These are phyloP conservation scores for Himalopsyche phryganea DNA, from an alignment of 1,140 invertebrate genomes.

Conservation along the genomic window DNA sequence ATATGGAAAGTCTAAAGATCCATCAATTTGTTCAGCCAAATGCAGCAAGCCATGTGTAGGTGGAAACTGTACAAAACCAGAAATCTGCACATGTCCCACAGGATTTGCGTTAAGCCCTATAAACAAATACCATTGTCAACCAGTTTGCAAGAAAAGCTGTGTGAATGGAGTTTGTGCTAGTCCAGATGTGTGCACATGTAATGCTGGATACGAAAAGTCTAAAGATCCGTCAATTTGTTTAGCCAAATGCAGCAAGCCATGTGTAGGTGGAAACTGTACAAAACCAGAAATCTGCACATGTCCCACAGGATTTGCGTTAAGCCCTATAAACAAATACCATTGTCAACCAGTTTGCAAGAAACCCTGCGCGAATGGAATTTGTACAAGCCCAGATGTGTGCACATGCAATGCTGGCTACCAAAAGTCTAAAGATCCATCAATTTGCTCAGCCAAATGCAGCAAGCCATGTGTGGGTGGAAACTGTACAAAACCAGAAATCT, in stretches of 20 bases:
- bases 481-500: conserved; percentile 45
- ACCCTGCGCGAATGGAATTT: conserved; percentile 52
- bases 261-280: conserved; percentile 50
- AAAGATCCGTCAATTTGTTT: conserved; percentile 36
- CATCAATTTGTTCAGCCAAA: too few relatives aligned
- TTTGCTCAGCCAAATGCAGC: conserved; percentile 28
- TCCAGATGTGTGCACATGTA: conserved; percentile 46
- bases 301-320: conserved; percentile 51
- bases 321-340: conserved; percentile 37
- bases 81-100: too few relatives aligned
- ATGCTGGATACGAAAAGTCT: conserved; percentile 39
- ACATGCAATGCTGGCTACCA: conserved; percentile 29
- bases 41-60: too few relatives aligned
- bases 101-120: too few relatives aligned
- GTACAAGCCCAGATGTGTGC: conserved; percentile 43
- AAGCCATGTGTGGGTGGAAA: conserved; percentile 45
- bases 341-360: conserved; percentile 52
- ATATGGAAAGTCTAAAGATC: conserved; percentile 35
- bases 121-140: conserved; percentile 31
- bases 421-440: conserved; percentile 35
- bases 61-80: too few relatives aligned
- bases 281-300: conserved; percentile 55
- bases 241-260: conserved; percentile 35
- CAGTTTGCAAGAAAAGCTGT: conserved; percentile 42
- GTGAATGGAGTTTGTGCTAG: conserved; percentile 45